These are phyloP conservation scores for Dicyrtomina minuta DNA, from an alignment of 2,888 invertebrate genomes.

Conservation along the genomic window DNA sequence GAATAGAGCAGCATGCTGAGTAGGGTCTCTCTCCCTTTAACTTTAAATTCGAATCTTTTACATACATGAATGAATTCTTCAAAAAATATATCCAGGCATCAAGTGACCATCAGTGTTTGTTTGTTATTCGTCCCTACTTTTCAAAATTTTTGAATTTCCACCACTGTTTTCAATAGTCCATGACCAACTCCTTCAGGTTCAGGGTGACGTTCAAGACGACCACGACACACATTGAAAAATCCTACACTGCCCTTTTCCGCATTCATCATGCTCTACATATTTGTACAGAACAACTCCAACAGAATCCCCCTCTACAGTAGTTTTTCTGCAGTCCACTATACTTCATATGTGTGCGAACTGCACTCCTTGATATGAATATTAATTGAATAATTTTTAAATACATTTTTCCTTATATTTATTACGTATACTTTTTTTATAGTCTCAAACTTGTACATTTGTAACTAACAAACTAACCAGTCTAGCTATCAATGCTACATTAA, in stretches of 20 bases:
- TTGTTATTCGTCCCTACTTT: slow-evolving; percentile 4
- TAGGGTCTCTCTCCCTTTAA: neutral
- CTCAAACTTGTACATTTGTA: no score
- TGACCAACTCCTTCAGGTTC: slow-evolving; percentile 21
- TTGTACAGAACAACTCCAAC: slow-evolving; percentile 2
- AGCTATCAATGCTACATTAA: no score
- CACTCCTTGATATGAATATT: no score
- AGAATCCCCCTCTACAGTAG: neutral
- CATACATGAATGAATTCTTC: neutral
- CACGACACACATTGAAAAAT: neutral
- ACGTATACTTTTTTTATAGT: no score
- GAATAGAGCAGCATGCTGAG: neutral
- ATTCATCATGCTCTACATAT: neutral
- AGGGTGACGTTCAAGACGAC: neutral
- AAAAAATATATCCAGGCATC: neutral
- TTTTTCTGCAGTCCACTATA: no score
- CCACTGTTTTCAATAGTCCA: no score
- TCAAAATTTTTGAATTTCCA: no score
- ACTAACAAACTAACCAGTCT: no score
- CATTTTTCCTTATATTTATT: no score
- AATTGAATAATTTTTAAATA: no score
- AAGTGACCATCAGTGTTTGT: slow-evolving; percentile 18
- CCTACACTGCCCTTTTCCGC: neutral
- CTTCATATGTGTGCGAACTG: no score
- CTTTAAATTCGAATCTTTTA: neutral